phyloP scores from a whole-genome alignment of 2,113 vertebrate genomes.

The Nesogale talazaci region DNA sequence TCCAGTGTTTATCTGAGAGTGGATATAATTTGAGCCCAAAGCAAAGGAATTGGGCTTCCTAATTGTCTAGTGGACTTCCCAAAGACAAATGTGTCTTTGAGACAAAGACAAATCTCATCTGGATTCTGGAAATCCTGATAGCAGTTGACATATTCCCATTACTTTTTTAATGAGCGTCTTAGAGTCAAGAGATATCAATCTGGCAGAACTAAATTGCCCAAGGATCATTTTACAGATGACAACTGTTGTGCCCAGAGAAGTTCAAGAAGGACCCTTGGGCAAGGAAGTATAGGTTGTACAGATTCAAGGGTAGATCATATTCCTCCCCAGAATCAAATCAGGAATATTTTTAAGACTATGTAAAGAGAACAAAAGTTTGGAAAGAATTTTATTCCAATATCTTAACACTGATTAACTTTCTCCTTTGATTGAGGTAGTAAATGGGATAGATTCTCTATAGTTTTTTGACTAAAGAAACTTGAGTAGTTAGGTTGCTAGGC shows the following conservation, averaged over 20 bases:
- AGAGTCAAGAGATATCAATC: conserved; percentile 16
- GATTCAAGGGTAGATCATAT: too few relatives aligned
- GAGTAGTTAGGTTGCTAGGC: not conserved
- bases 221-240: conserved; percentile 22
- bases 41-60: not conserved
- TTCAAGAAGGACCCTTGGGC: not conserved
- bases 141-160: not conserved
- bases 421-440: conserved; percentile 27
- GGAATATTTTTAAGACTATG: too few relatives aligned
- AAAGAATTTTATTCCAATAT: too few relatives aligned
- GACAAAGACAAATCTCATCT: not conserved
- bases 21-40: conserved; percentile 7
- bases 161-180: not conserved
- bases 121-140: not conserved
- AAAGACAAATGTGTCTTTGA: not conserved
- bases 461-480: not conserved
- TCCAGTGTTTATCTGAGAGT: not conserved
- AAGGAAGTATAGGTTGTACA: not conserved
- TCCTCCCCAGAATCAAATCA: too few relatives aligned
- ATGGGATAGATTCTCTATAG: not conserved
- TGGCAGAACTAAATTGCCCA: not conserved
- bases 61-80: not conserved
- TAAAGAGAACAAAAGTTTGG: too few relatives aligned
- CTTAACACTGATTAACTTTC: not conserved
- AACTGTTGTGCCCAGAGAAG: not conserved